Percentiles rank a stretch among this genome's conserved stretches.
These are phyloP conservation scores for Gambusia yucatana DNA, from an alignment of 2,797 vertebrate genomes.

Conservation along the genomic window DNA sequence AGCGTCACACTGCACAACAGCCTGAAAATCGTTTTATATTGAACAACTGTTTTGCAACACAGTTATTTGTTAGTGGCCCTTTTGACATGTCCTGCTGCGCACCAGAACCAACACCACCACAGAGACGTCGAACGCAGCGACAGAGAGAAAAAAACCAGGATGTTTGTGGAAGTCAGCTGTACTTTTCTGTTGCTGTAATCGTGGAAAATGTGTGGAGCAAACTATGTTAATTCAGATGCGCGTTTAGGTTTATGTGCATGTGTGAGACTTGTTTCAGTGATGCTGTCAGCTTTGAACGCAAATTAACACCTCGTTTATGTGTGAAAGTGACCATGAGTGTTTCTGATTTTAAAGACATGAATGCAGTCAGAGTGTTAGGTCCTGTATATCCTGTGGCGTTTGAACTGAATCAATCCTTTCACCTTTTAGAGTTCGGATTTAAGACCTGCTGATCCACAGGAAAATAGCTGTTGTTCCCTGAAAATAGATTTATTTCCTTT, in stretches of 20 bases:
- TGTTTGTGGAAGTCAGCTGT: slow-evolving; percentile 1
- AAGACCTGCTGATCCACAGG: slow-evolving; percentile 2
- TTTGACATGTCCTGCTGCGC: neutral
- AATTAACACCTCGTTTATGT: neutral
- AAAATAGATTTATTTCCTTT: slow-evolving; percentile 5
- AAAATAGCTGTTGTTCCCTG: neutral
- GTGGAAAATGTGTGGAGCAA: slow-evolving; percentile 8
- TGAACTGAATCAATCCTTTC: neutral
- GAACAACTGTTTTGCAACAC: slow-evolving; percentile 8
- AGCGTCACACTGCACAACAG: neutral
- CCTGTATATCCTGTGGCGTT: neutral
- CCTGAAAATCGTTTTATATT: slow-evolving; percentile 2
- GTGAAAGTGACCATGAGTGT: neutral
- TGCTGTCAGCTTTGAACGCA: slow-evolving; percentile 16
- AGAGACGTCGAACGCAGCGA: neutral
- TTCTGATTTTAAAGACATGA: neutral
- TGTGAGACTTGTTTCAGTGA: slow-evolving; percentile 9
- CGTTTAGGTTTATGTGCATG: slow-evolving; percentile 9
- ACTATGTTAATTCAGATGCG: neutral
- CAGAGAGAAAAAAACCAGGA: neutral
- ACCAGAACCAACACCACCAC: neutral
- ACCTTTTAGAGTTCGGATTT: neutral
- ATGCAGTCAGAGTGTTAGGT: neutral
- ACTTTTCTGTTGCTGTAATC: slow-evolving; percentile 12
- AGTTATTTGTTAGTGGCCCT: slow-evolving; percentile 1